Evolutionary conservation across 1,140 invertebrate genomes (phyloP).

Genomic region (Nephila pilipes): DNA sequence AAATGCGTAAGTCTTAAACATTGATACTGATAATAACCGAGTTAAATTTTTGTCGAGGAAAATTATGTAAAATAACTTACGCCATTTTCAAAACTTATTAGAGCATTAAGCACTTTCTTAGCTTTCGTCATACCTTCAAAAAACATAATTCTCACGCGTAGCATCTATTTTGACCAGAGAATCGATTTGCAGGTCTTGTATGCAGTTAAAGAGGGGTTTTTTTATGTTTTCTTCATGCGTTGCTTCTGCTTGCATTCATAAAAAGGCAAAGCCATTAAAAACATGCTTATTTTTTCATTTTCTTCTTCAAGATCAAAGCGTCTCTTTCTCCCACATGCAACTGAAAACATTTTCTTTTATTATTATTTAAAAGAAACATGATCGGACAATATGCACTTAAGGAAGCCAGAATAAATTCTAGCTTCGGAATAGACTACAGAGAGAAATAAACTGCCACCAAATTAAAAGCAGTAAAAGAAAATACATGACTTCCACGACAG

Average conservation of each 20-base stretch:
- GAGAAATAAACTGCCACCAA: slow-evolving; percentile 6
- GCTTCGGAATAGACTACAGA: neutral
- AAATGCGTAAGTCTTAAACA: too few species aligned
- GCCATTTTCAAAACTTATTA: too few species aligned
- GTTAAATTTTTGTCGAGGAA: too few species aligned
- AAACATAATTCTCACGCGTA: neutral
- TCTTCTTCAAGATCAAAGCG: neutral
- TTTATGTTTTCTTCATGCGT: neutral
- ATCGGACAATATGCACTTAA: slow-evolving; percentile 41
- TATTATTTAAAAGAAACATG: slow-evolving; percentile 30
- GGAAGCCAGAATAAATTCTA: neutral
- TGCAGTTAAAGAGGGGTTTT: neutral
- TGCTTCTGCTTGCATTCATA: neutral
- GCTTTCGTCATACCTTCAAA: too few species aligned
- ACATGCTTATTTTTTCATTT: neutral
- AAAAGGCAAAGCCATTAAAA: slow-evolving; percentile 9
- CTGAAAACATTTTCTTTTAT: neutral
- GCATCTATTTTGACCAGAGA: neutral
- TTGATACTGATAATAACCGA: too few species aligned
- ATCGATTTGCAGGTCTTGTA: neutral
- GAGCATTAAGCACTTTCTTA: too few species aligned
- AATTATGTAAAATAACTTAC: too few species aligned
- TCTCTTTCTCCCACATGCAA: neutral
- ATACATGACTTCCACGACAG: neutral
- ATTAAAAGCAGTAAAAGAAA: slow-evolving; percentile 16